Base-by-base conservation (phyloP, 2,113 vertebrate genomes). In the Puntigrus tetrazona region DNA sequence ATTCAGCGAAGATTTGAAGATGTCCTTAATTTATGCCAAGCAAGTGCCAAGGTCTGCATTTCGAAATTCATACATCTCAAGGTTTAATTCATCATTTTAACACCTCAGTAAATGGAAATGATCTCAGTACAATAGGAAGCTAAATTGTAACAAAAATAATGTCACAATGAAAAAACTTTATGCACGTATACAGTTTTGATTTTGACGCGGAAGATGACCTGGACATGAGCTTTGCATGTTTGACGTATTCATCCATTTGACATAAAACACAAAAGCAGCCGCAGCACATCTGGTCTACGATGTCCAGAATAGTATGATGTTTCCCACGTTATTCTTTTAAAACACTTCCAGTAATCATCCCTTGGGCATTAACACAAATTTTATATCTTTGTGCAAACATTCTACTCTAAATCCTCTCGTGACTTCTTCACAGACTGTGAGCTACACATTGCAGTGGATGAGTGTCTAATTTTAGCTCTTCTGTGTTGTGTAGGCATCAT, bases 61-160 rank as follows among this genome's bases (percentile, higher is more conserved):
- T 84, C 25, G 2, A 11, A 52, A 77, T 11, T 34, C 7, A 27
- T 57, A 8, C 6, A 45, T 47, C 25, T 29, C 41, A 50, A 27
- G 72, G 75, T 78, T 78, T 57, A 78, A 78, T 78, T 78, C 50
- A 22, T 78, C 36, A 57, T 78, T 78, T 57, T 57, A 50, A n/a
- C 20, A 57, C 16, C 50, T 34, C 29, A 78, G 31, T 59, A 38
- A 59, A 78, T 16, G 11, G 9, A 16, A 59, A 78, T 57, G 0
- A 78, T 78, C 25, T 50, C 73, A 11, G 16, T 52, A 50, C 27
- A 75, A 75, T 27, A 50, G 27, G 16, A 8, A 0, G 1, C 27
- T 18, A 20, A 31, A 50, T 29, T 74, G 41, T 27, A 41, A 47
- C n/a, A n/a, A 50, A 29, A 75, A 31, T 29, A 74, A 47, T 75